Conservation (phyloP, 1,140 invertebrate genomes). For the Drosophila neocordata region DNA sequence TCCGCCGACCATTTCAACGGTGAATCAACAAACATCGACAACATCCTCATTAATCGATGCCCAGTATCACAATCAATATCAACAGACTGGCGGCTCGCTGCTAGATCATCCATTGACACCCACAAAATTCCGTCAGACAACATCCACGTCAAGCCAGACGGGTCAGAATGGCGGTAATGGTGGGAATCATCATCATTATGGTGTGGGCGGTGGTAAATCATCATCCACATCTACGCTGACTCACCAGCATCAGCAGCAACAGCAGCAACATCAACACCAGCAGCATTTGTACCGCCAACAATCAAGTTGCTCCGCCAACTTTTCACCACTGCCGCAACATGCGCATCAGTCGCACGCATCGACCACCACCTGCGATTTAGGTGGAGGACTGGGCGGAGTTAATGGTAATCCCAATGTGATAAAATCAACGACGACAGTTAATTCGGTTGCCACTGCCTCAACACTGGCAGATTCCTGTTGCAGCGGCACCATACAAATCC, state of each 20-base stretch:
- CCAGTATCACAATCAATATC: conserved; percentile 81
- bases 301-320: conserved; percentile 79
- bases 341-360: conserved; percentile 78
- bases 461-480: conserved; percentile 79
- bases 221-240: conserved; percentile 61
- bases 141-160: conserved; percentile 75
- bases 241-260: conserved; percentile 40
- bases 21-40: conserved; percentile 81
- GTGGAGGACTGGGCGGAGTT: conserved; percentile 47
- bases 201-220: conserved; percentile 29
- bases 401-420: conserved; percentile 80
- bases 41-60: conserved; percentile 79
- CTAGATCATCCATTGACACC: conserved; percentile 80
- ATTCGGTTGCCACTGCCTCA: conserved; percentile 78
- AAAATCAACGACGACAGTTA: conserved; percentile 81
- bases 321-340: conserved; percentile 76
- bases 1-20: conserved; percentile 77
- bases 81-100: conserved; percentile 78
- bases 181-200: conserved; percentile 33
- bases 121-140: conserved; percentile 77
- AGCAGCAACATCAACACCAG: conserved; percentile 43
- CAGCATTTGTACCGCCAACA: conserved; percentile 73
- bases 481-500: conserved; percentile 76
- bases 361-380: conserved; percentile 76
- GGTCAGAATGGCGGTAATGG: conserved; percentile 51